Base-by-base conservation (phyloP, 1,140 invertebrate genomes). In the Polypedilum pembai region DNA sequence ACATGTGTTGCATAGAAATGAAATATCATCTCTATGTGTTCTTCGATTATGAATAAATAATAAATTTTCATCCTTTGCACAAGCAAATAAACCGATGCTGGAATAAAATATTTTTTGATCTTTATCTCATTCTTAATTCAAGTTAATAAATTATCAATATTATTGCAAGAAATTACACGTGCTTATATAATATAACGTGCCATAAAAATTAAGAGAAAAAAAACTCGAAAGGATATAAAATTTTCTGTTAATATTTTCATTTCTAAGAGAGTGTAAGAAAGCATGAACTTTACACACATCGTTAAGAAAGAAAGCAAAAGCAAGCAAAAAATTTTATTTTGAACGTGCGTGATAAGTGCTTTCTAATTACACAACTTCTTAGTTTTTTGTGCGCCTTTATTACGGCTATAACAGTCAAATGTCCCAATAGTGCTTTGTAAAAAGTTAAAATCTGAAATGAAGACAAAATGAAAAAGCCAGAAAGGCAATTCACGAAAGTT, bases 31-130 rank as follows among this genome's bases (percentile, higher is more conserved):
- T 5, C 24, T 33, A 1, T 56, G 3, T 56, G 12, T 56, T 56
- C 45, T 56, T 56, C 41, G 45, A 56, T 56, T 56, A 56, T 56
- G 45, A 56, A 56, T 56, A 56, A 56, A 56, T n/a, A 56, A 56
- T 56, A 56, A 56, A 56, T n/a, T 56, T 56, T 56, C 12, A n/a
- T 56, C 45, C 45, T n/a, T 56, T 56, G 12, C 45, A 33, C 24
- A 5, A 33, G 24, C 24, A 5, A 33, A 5, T n/a, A n/a, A n/a
- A n/a, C n/a, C 24, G 24, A 33, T 33, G 24, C 24, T 33, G 5
- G 24, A 5, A n/a, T n/a, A 33, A 33, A 33, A 33, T 33, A 33
- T 33, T 33, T 33, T 33, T 33, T 33, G n/a, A n/a, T n/a, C n/a
- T 33, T 33, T 33, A 3, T 33, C 24, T 33, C 5, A 33, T 33